Evolutionary conservation across 2,113 vertebrate species (phyloP).

Genomic region (Ciconia boyciana): DNA sequence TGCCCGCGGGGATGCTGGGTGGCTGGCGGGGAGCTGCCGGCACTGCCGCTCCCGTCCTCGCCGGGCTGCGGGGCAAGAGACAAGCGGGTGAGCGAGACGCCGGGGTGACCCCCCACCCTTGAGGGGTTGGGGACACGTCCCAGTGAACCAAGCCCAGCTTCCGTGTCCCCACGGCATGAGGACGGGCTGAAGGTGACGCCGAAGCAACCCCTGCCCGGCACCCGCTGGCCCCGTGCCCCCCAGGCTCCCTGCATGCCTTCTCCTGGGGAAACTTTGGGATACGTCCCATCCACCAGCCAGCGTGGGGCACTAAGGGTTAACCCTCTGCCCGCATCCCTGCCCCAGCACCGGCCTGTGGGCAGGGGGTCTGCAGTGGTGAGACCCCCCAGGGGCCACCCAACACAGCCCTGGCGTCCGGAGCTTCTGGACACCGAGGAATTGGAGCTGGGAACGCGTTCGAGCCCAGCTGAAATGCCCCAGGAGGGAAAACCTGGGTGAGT

Average conservation of each 20-base stretch:
- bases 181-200: background rate
- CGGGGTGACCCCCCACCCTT: accelerated
- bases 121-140: accelerated
- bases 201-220: background rate
- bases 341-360: background rate
- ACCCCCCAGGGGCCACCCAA: background rate
- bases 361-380: background rate
- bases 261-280: background rate
- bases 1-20: conserved; percentile 65
- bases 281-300: background rate
- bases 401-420: accelerated
- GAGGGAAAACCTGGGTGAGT: background rate
- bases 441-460: background rate
- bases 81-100: background rate
- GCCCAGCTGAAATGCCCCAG: accelerated
- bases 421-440: background rate
- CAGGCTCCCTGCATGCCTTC: background rate
- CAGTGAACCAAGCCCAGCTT: background rate
- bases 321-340: background rate
- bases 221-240: background rate
- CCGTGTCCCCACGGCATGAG: accelerated
- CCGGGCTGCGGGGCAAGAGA: conserved; percentile 54
- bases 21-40: conserved; percentile 5
- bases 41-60: conserved; percentile 48
- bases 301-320: background rate